Evolutionary conservation across 2,888 invertebrate genomes (phyloP), one percentile per base, ranked within the genome.

Genomic region (Lasioglossum pauxillum): DNA sequence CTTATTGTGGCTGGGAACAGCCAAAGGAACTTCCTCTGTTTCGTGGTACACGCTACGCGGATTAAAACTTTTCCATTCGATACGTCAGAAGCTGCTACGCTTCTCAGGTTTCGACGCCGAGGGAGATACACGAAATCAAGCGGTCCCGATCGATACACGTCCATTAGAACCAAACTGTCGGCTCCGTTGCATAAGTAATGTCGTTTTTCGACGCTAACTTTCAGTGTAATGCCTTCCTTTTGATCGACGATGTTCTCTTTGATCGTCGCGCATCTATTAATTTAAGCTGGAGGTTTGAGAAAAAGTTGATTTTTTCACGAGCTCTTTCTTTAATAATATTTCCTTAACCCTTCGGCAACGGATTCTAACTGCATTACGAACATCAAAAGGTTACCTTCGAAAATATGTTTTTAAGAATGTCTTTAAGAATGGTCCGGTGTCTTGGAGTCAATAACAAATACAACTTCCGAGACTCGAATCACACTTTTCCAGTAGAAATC

Each of bases 11-110:
- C 69, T n/a, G 19, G 8, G 19, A 8, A 31, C 35, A 35, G 8
- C 35, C 35, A 23, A 35, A 67, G 31, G 31, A 35, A 19, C 19
- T 31, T 67, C 19, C 35, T 23, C 67, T 14, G 35, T 35, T 23
- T 10, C 35, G 67, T 8, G 35, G 16, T 31, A 35, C 67, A 67
- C 16, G 16, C 7, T 16, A 31, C 67, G 67, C 31, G 67, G 35
- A 67, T 67, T 67, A 67, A 31, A 67, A 67, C 67, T 67, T 35
- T 35, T 35, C 35, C 67, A 31, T 35, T 67, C 7, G 67, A 67
- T 35, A 35, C 35, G 67, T 67, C 35, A 19, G 67, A 31, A 35
- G 19, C 67, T 67, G 8, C 7, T 16, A 12, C 19, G 31, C 67
- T 67, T 67, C 35, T 35, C 67, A 8, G 35, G 19, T 35, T 35